Percentiles rank a stretch among this genome's conserved stretches.
Conservation (phyloP, 2,113 vertebrate species). For the Labrus mixtus region DNA sequence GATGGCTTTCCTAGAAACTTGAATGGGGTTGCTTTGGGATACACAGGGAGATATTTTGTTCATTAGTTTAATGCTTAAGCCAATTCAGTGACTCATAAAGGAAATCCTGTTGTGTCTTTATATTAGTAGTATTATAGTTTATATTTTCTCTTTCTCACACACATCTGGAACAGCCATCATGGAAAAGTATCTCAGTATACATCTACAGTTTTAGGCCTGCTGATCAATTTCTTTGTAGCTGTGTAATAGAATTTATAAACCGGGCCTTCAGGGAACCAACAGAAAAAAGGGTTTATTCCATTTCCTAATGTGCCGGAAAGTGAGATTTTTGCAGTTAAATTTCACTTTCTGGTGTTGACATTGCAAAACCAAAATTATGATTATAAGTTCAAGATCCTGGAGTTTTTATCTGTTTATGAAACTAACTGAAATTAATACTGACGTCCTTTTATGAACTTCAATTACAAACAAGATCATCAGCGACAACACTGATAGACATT, state of each 20-base stretch:
- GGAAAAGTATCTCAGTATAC: neutral
- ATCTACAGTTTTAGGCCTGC: conserved; percentile 17
- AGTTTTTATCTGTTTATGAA: too few species aligned
- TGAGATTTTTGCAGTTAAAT: neutral
- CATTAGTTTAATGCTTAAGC: conserved; percentile 31
- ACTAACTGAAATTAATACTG: too few species aligned
- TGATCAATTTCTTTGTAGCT: conserved; percentile 25
- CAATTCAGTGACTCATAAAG: conserved; percentile 11
- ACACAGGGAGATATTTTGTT: conserved; percentile 20
- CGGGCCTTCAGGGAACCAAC: neutral
- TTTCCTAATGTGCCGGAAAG: too few species aligned
- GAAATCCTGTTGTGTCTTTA: too few species aligned
- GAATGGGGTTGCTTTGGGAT: conserved; percentile 36
- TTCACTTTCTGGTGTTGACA: conserved; percentile 12
- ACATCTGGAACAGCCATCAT: conserved; percentile 37
- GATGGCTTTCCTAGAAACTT: conserved; percentile 26
- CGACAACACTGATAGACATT: too few species aligned
- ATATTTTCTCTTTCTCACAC: neutral
- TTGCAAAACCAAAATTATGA: neutral
- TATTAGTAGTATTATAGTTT: too few species aligned
- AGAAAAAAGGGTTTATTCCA: neutral
- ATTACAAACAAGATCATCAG: too few species aligned
- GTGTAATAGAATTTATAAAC: neutral
- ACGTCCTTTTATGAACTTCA: too few species aligned
- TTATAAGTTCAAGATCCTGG: too few species aligned